Base-by-base conservation (phyloP, 2,113 vertebrate species). In the Jaculus jaculus region DNA sequence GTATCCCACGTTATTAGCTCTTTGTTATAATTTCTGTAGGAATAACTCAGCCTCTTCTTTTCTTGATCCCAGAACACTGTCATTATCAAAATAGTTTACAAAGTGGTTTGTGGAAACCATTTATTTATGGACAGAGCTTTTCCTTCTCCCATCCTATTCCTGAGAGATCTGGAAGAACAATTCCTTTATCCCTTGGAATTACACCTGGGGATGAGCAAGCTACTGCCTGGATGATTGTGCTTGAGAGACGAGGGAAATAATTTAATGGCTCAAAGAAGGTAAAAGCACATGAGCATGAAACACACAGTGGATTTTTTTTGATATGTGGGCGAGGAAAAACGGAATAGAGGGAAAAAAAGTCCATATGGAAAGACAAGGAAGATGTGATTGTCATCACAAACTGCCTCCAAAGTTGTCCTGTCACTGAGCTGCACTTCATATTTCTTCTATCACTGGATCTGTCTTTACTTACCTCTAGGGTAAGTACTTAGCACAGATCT, bases 71-170 rank as follows among this genome's bases (percentile, higher is more conserved):
- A 79, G 3, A 30, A 54, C 4, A 82, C 7, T 60, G 6, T 65
- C 4, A 28, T 77, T 87, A 90, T 78, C 11, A 78, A n/a, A 90
- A 87, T 84, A 89, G 24, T 85, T 87, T 85, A 90, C 84, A 63
- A 87, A 69, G 37, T 92, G 42, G 84, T 39, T 87, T 92, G 18
- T 87, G 30, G 42, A 77, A 86, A 83, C 30, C 16, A 90, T 75
- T 82, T 80, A 51, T 95, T 79, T 89, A n/a, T 89, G 51, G 83
- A 30, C 18, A 26, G 58, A 63, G 10, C 68, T 94, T 95, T 90
- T 20, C 47, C 2, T 89, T 15, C 8, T 47, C 28, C 21, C 5
- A 15, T 71, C 24, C 18, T 82, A 61, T 13, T 71, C 32, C 34
- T 54, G 20, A 75, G 4, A 11, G 16, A 80, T 39, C 18, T 30